A percentile compares a stretch with the other conserved stretches of the same genome.
These are phyloP conservation scores for Tuta absoluta DNA, from an alignment of 2,888 invertebrate species.

Conservation along the genomic window DNA sequence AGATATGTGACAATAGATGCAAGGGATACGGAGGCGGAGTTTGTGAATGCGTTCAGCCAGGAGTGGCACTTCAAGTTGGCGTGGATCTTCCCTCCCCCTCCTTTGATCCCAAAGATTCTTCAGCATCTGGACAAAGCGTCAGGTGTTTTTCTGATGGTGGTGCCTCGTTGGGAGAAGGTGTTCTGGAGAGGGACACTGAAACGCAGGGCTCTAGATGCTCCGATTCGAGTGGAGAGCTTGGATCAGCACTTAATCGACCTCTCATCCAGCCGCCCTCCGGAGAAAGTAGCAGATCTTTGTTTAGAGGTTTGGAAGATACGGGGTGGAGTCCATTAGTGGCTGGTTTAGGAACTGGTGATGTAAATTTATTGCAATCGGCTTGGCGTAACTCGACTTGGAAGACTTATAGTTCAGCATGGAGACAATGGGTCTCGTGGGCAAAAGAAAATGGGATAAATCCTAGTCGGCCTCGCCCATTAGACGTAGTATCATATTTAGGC, in stretches of 20 bases:
- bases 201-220: slow-evolving; percentile 29
- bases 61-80: slow-evolving; percentile 29
- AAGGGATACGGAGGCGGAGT: too few species aligned
- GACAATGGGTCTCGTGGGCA: slow-evolving; percentile 34
- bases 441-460: not conserved
- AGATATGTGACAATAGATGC: too few species aligned
- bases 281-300: slow-evolving; percentile 25
- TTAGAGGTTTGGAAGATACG: slow-evolving; percentile 35
- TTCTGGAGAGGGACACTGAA: slow-evolving; percentile 31
- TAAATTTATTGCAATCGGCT: slow-evolving; percentile 9
- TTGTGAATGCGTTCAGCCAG: slow-evolving; percentile 31
- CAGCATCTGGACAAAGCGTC: slow-evolving; percentile 29
- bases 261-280: slow-evolving; percentile 29
- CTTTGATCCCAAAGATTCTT: slow-evolving; percentile 30
- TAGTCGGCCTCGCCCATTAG: not conserved
- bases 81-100: slow-evolving; percentile 35
- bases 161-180: too few species aligned
- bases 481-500: not conserved
- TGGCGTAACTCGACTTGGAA: slow-evolving; percentile 25
- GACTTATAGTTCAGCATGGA: slow-evolving; percentile 26
- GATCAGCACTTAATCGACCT: slow-evolving; percentile 28
- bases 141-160: slow-evolving; percentile 29
- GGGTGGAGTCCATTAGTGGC: slow-evolving; percentile 30
- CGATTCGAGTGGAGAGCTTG: slow-evolving; percentile 28
- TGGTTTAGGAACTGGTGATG: slow-evolving; percentile 8